Base-by-base conservation (phyloP, 2,113 vertebrate species). In the Penelope pileata region DNA sequence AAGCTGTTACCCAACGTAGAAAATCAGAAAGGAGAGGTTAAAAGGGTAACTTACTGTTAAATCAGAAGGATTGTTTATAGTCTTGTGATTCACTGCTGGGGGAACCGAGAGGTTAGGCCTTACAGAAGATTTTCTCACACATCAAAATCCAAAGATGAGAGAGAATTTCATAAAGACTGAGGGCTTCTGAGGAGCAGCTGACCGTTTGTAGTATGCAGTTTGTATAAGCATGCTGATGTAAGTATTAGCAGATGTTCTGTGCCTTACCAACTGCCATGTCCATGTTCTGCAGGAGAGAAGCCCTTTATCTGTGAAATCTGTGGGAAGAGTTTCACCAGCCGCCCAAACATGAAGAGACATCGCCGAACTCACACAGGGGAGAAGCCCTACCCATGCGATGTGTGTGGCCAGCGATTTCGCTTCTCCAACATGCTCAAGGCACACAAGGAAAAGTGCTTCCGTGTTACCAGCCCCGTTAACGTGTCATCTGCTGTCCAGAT, bases 341-440 rank as follows among this genome's bases (percentile, higher is more conserved):
- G 99, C 72, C 99, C 99, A 87, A 99, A 99, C 97, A 99, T 99
- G 99, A 99, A 99, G 97, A 98, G 99, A 23, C 99, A 99, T 90
- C 99, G 99, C 24, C 97, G 99, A 86, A 99, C 99, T 12, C 99
- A 99, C 98, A 99, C 99, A 1, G 99, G 99, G 50, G 99, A 99
- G 98, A 99, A 99, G 98, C 99, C 99, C 51, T 99, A 99, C 64
- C 99, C 99, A 2, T 99, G 99, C 15, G 99, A 99, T 12, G 99
- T 99, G 87, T 99, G 99, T 13, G 99, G 99, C 91, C 99, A 99
- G 97, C 99, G 99, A 45, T 99, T 99, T 94, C 99, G 99, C 94
- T 99, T 99, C 98, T 99, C 99, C 98, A 99, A 99, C 98, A 99
- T 99, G 99, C 99, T 99, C 23, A 99, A 99, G 97, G 99, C 99